Percentiles rank a stretch among this genome's conserved stretches.
Conservation (phyloP, 2,797 vertebrate genomes). For the Fratercula arctica region DNA sequence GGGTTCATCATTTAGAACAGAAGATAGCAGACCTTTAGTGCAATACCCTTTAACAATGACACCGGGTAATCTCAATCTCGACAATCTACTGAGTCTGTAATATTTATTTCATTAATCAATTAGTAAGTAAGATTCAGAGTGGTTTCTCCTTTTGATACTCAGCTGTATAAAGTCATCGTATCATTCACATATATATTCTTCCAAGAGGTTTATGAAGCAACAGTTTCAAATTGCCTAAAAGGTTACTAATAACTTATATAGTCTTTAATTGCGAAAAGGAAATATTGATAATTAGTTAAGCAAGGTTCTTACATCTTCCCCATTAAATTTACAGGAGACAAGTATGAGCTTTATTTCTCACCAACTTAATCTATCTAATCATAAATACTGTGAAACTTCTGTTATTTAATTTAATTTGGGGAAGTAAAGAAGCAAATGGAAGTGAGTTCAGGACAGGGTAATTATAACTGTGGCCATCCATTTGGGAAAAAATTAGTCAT, state of each 20-base stretch:
- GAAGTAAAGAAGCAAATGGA: neutral
- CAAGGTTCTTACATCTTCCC: neutral
- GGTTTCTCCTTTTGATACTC: neutral
- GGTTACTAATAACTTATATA: neutral
- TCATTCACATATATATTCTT: neutral
- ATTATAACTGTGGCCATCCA: neutral
- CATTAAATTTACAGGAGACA: neutral
- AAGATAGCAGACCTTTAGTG: neutral
- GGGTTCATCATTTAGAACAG: neutral
- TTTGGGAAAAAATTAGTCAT: neutral
- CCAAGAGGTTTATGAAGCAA: neutral
- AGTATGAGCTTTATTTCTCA: neutral
- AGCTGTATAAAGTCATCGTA: neutral
- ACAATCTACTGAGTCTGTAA: neutral
- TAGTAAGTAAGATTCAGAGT: neutral
- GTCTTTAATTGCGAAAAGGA: neutral
- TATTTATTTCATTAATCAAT: conserved; percentile 22
- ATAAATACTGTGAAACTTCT: neutral
- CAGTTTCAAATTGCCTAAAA: neutral
- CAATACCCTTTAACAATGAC: neutral
- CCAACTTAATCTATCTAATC: neutral
- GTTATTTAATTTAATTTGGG: neutral
- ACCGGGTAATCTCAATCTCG: neutral
- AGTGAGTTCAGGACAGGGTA: neutral
- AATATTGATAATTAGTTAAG: neutral